phyloP scores from a whole-genome alignment of 2,113 vertebrate genomes.

The Mola mola region DNA sequence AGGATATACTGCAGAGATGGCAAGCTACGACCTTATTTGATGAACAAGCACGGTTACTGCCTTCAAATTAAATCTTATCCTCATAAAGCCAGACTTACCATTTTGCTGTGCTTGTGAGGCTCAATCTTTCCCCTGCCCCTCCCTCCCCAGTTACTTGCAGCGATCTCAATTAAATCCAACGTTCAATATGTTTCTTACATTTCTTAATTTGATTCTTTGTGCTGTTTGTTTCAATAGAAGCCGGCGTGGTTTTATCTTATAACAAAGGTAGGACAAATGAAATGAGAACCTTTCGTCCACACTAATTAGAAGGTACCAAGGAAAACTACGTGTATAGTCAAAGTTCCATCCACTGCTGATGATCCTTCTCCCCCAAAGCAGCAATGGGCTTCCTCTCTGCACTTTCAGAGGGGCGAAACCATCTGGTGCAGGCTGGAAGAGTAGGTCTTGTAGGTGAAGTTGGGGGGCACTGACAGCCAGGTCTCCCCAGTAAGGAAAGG shows the following conservation, averaged over 20 bases:
- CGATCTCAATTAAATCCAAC: too few species aligned
- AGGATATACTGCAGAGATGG: neutral
- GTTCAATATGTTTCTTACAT: too few species aligned
- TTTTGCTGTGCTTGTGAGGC: neutral
- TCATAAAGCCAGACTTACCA: conserved; percentile 23
- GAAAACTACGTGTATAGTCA: conserved; percentile 34
- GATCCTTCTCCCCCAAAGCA: conserved; percentile 24
- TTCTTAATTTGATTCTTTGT: too few species aligned
- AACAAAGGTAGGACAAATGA: neutral
- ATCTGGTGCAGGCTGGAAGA: conserved; percentile 75
- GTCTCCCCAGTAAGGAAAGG: conserved; percentile 51
- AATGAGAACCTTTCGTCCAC: too few species aligned
- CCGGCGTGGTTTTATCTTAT: neutral
- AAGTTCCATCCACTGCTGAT: conserved; percentile 26
- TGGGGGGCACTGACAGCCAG: conserved; percentile 47
- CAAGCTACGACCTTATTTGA: too few species aligned
- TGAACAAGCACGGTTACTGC: neutral
- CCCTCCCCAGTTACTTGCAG: neutral
- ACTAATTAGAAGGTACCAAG: conserved; percentile 29
- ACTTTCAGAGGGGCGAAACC: conserved; percentile 69
- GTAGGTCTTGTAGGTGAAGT: conserved; percentile 50
- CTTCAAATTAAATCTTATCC: conserved; percentile 35
- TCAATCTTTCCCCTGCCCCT: neutral
- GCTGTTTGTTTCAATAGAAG: neutral
- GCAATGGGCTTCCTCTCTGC: conserved; percentile 63